Percentiles rank a stretch among this genome's conserved stretches.
Conservation (phyloP, 1,140 invertebrate genomes). For the Halictus rubicundus region DNA sequence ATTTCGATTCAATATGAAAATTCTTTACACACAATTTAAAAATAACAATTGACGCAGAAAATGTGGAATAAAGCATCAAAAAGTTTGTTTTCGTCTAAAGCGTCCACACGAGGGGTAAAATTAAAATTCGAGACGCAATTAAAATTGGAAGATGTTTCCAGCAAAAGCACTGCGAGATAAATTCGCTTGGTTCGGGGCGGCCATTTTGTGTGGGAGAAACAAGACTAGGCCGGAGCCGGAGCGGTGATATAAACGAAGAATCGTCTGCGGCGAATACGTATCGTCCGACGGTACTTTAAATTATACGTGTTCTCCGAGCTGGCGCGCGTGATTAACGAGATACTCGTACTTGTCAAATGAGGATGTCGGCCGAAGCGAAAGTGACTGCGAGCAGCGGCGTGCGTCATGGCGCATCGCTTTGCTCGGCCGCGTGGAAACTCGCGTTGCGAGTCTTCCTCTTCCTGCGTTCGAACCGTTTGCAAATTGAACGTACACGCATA, state of each 20-base stretch:
- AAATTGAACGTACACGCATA: neutral
- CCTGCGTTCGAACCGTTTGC: conserved; percentile 40
- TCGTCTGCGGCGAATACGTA: neutral
- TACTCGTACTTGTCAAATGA: conserved; percentile 10
- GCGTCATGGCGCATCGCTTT: conserved; percentile 51
- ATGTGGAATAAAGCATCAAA: too few species aligned
- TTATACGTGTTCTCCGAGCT: neutral
- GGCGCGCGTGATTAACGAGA: conserved; percentile 26
- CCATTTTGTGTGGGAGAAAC: too few species aligned
- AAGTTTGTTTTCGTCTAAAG: too few species aligned
- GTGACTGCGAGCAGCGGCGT: conserved; percentile 45
- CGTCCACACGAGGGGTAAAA: too few species aligned
- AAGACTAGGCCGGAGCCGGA: too few species aligned
- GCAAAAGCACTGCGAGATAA: too few species aligned
- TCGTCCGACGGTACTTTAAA: neutral
- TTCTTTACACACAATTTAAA: too few species aligned
- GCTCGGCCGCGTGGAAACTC: conserved; percentile 30
- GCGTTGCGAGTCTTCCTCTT: conserved; percentile 38
- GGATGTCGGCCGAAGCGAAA: conserved; percentile 49
- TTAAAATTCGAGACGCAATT: too few species aligned
- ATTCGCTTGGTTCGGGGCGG: too few species aligned
- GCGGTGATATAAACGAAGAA: neutral
- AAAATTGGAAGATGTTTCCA: too few species aligned
- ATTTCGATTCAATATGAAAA: too few species aligned
- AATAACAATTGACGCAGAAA: too few species aligned